Evolutionary conservation across 2,113 vertebrate species (phyloP), one percentile per base, ranked within the genome.

Genomic region (Forbesichthys papilliferus): DNA sequence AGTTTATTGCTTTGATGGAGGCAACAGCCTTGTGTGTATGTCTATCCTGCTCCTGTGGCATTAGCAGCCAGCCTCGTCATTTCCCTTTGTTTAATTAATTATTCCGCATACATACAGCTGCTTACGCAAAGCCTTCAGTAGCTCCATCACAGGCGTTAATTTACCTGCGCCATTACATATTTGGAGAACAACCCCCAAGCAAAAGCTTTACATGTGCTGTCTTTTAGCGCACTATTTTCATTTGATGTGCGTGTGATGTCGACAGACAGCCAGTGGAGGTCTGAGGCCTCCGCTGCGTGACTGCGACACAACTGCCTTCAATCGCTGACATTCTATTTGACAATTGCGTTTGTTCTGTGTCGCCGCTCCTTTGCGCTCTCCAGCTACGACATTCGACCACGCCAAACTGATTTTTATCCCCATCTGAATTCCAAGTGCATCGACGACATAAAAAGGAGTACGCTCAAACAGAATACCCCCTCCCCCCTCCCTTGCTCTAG

Each of bases 11-110:
- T 5, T 7, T 42, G 36, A 42, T 42, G 4, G 36, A 42, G 36
- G 36, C 36, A 3, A 42, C 4, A 42, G 36, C 36, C 5, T 5
- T 42, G 36, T 60, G 75, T 72, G 70, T 57, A 56, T 36, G 62
- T 65, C 69, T 18, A 48, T 76, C 74, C 73, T 76, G 48, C 77
- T 75, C 77, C 73, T 63, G 58, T 9, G 47, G 36, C 18, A 12
- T 66, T 73, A 62, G 47, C 3, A 66, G 70, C 75, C 65, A 78
- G 69, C 66, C 59, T 66, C 66, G 52, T 53, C 73, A 71, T 59
- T 61, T 57, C 55, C 20, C 27, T 4, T 18, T 10, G 48, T 61
- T 36, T 42, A 59, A n/a, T 36, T 42, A 59, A n/a, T 53, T 46
- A 67, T 68, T 56, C 20, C 42, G 33, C 16, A n/a, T 53, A 53